Conservation (phyloP, 2,113 vertebrate species). For the Neomonachus schauinslandi region DNA sequence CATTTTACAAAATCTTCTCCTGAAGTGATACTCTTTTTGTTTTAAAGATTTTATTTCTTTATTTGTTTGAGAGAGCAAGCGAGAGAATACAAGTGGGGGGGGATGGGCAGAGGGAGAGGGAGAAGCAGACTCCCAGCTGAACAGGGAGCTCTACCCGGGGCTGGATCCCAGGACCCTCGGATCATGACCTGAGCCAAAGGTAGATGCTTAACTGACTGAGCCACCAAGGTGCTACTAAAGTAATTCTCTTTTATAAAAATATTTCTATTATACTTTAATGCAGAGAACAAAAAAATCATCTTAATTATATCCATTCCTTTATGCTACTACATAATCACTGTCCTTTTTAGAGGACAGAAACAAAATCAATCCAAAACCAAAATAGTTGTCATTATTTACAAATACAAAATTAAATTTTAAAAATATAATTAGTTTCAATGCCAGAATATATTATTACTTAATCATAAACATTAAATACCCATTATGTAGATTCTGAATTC, state of each 20-base stretch:
- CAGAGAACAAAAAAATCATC: not conserved
- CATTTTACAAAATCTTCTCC: not conserved
- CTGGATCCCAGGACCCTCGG: too few species aligned
- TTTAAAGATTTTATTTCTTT: not conserved
- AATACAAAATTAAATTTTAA: constrained; percentile 4
- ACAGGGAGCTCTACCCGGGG: too few species aligned
- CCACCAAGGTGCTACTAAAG: too few species aligned
- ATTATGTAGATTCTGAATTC: constrained; percentile 6
- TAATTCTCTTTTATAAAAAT: not conserved
- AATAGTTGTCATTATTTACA: not conserved
- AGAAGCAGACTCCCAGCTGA: too few species aligned
- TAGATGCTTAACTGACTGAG: too few species aligned
- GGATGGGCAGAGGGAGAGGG: too few species aligned
- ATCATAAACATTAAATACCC: constrained; percentile 38
- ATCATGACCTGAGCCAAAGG: too few species aligned
- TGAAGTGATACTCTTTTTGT: not conserved
- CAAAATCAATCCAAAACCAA: not conserved
- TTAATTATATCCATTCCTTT: not conserved
- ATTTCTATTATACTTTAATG: not conserved
- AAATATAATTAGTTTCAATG: constrained; percentile 36
- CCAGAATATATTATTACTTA: not conserved
- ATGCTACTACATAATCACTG: not conserved
- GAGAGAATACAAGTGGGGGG: too few species aligned
- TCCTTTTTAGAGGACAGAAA: not conserved
- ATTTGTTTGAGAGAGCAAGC: not conserved